Base-by-base conservation (phyloP, 2,888 invertebrate genomes). In the Ommatoiulus sabulosus region DNA sequence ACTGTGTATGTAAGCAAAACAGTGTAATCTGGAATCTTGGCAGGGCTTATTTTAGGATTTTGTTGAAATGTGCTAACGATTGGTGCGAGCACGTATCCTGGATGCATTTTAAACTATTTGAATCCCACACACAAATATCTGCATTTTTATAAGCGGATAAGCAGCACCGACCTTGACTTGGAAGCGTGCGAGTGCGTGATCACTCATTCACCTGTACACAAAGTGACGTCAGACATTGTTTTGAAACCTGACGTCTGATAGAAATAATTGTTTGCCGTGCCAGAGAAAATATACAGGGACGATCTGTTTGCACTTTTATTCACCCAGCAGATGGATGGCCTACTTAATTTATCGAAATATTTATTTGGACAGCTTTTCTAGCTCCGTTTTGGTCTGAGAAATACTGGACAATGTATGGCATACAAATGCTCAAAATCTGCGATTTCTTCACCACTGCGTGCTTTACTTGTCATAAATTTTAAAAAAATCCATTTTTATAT, bases 81-180 rank as follows among this genome's bases (percentile, higher is more conserved):
- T 5, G 72, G 24, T 72, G n/a, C 7, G 10, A 24, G 24, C 72
- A 72, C 72, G 72, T 72, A 24, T 7, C 24, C 72, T 72, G 72
- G 72, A 24, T 72, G 72, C 72, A 24, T 72, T 72, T 24, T 3
- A 72, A 72, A 72, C 72, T 24, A 72, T 72, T 72, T 20, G 20
- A 72, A 72, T 72, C 72, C 72, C 72, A 72, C 72, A 72, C 72
- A 72, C 72, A 72, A 20, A 72, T 72, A 72, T 72, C 72, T 72
- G 72, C 72, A 72, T 72, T 24, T 72, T 72, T 24, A 72, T 72
- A 72, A 72, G 72, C 72, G 72, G 72, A 72, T 72, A 72, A 72
- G 72, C 72, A 72, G 1, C 8, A 10, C 5, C 72, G 72, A 24
- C 72, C 72, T 72, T 72, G 72, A 72, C 72, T 72, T 72, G 24